Conservation (phyloP, 2,797 vertebrate genomes). For the Saguinus oedipus region DNA sequence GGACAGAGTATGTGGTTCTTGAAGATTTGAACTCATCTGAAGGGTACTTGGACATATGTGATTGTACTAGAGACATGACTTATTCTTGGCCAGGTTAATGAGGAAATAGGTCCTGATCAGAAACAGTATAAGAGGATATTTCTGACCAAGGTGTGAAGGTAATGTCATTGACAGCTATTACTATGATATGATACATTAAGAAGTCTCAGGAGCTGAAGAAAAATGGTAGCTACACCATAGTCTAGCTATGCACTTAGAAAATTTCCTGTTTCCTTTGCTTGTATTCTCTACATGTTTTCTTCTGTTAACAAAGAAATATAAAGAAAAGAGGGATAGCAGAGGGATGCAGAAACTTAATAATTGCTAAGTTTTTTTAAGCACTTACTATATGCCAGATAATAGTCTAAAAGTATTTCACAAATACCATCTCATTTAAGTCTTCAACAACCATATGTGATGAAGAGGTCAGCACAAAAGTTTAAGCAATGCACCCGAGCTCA, state of each 20-base stretch:
- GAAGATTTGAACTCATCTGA: background rate
- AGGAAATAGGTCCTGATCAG: background rate
- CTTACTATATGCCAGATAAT: background rate
- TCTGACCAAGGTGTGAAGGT: background rate
- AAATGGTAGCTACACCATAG: background rate
- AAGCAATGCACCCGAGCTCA: background rate
- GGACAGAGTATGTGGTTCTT: background rate
- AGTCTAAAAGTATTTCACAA: background rate
- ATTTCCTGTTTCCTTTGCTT: background rate
- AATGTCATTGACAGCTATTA: background rate
- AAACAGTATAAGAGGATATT: background rate
- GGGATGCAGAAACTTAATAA: background rate
- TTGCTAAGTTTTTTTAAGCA: background rate
- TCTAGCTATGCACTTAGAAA: background rate
- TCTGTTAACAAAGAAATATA: background rate
- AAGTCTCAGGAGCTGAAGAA: background rate
- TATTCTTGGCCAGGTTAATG: background rate
- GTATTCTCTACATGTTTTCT: background rate
- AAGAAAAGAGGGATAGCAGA: background rate
- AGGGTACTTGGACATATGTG: background rate
- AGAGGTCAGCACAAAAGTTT: background rate
- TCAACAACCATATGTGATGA: background rate
- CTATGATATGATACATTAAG: background rate
- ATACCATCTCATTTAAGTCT: background rate
- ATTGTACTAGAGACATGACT: background rate